A percentile compares a stretch with the other conserved stretches of the same genome.
These are phyloP conservation scores for Tragulus kanchil DNA, from an alignment of 2,113 vertebrate species.

Conservation along the genomic window DNA sequence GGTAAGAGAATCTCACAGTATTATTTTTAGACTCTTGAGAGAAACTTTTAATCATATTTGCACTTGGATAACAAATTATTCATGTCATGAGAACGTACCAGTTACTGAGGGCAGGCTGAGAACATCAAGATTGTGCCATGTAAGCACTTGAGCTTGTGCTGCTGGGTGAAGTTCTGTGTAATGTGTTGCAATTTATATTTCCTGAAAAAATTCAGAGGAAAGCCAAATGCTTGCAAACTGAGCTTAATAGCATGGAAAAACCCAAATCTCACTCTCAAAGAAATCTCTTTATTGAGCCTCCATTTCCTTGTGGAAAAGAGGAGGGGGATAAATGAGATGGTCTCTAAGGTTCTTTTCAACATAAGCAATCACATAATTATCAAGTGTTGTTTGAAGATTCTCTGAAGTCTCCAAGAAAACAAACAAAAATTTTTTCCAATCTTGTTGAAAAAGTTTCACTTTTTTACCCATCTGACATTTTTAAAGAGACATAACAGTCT, in stretches of 20 bases:
- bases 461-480: not conserved
- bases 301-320: not conserved
- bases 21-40: conserved; percentile 7
- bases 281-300: not conserved
- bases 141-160: not conserved
- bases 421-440: not conserved
- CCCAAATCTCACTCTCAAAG: not conserved
- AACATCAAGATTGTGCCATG: not conserved
- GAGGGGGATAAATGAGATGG: not conserved
- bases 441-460: not conserved
- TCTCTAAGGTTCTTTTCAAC: not conserved
- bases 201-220: conserved; percentile 7
- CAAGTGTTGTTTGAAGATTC: not conserved
- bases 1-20: not conserved
- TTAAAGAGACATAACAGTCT: not conserved
- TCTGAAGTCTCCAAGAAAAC: not conserved
- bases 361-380: not conserved
- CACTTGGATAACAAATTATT: not conserved
- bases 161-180: not conserved
- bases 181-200: not conserved
- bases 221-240: not conserved
- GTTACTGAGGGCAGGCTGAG: not conserved
- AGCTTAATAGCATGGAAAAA: not conserved
- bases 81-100: not conserved
- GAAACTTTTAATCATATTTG: not conserved